Evolutionary conservation across 2,113 vertebrate genomes (phyloP), one percentile per base, ranked within the genome.

Genomic region (Ginglymostoma cirratum): DNA sequence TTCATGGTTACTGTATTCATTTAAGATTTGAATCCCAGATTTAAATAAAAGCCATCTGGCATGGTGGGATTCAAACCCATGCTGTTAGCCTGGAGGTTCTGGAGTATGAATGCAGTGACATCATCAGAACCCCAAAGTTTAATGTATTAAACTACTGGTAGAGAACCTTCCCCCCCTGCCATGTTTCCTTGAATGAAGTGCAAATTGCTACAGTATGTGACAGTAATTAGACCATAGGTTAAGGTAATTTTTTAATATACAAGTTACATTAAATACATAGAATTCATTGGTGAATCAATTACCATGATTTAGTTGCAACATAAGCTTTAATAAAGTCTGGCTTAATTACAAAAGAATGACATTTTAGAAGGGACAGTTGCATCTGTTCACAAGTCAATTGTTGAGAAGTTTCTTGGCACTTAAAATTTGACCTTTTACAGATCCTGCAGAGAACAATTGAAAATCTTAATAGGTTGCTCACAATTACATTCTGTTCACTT

Each of bases 191-290:
- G 65, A 61, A 55, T 95, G 42, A 42, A 48, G 42, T 70, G 66
- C 48, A 96, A 66, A 61, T 83, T 52, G 48, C 65, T 45, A 45
- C 27, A 42, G 48, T 38, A 34, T 21, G 61, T 55, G 66, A 34
- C 83, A 65, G 85, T 67, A n/a, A 96, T 95, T 61, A 52, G 55
- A 27, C 52, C 95, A 83, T 4, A 67, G 55, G 4, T 97, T 66
- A 65, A 97, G 70, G 89, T 96, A 96, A 89, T 96, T 92, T 95
- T 97, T 97, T 96, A 97, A 96, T 96, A 97, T 96, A 96, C 65
- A 69, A 96, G 97, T 97, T 98, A 98, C 97, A 98, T 98, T 98
- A 98, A 98, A 98, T 98, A 98, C 97, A 98, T 96, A 67, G 97
- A 96, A 96, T 96, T 97, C 97, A 97, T 97, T 97, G 97, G 97